Evolutionary conservation across 1,140 invertebrate species (phyloP), one percentile per base, ranked within the genome.

Genomic region (Vollenhovia emeryi): DNA sequence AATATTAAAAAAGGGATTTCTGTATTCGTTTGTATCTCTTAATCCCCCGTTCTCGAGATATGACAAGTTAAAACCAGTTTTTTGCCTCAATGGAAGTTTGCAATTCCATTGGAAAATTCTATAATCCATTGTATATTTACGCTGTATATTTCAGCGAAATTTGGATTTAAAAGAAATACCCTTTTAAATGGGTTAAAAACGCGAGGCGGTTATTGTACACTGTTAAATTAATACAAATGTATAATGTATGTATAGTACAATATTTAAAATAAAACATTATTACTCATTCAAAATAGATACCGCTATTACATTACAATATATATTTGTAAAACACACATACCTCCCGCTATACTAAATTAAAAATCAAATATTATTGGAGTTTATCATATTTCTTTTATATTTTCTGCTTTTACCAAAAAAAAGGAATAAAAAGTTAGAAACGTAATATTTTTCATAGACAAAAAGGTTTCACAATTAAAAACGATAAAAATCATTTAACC

Each of bases 51-150:
- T 57, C 8, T 57, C 52, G 66, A 30, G 36, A 52, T 24, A 43
- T 73, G 66, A 82, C 78, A 82, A 73, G 78, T 45, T 82, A 82
- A 82, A 82, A 52, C 66, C 66, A 33, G 50, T 82, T 82, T 82
- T 73, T 52, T 27, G 27, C 36, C 50, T 59, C 33, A 45, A 73
- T 73, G 36, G 50, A 73, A 73, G 40, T 45, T 82, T 21, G n/a
- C 36, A 33, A 71, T 73, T 82, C 8, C 52, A 73, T 57, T 45
- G 66, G 27, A 57, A 80, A 82, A 82, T 82, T 80, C 36, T 43
- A 43, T 27, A 80, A 80, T 55, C 76, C 33, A 30, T 57, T 45
- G 50, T 55, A 73, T 71, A 82, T 71, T 71, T 45, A 24, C 27
- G 36, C 13, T 71, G 24, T 57, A 50, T 73, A 50, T 73, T 73